Percentiles rank a stretch among this genome's conserved stretches.
Conservation (phyloP, 2,888 invertebrate species). For the Ceriagrion tenellum region DNA sequence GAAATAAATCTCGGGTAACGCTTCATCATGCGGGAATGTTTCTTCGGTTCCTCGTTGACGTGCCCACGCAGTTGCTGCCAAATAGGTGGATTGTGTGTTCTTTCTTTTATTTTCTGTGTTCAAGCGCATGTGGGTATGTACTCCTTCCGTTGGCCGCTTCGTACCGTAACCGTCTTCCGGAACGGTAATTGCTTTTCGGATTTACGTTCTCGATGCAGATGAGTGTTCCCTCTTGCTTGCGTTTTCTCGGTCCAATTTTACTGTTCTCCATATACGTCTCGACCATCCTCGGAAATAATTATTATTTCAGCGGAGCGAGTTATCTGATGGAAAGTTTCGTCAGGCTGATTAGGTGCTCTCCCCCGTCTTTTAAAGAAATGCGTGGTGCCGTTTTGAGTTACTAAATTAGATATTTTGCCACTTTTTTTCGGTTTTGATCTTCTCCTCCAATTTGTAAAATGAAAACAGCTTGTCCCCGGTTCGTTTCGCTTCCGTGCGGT, state of each 20-base stretch:
- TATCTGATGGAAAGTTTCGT: neutral
- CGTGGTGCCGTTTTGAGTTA: neutral
- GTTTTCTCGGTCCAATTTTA: neutral
- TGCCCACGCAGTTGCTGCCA: constrained; percentile 4
- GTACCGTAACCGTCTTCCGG: neutral
- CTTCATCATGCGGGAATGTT: constrained; percentile 11
- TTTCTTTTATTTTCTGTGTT: neutral
- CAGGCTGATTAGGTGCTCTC: neutral
- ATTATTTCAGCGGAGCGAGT: neutral
- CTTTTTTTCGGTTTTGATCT: neutral
- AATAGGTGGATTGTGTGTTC: neutral
- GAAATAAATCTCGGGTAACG: neutral
- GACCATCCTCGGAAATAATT: neutral
- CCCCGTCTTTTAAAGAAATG: neutral
- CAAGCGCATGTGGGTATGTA: neutral
- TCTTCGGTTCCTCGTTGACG: neutral
- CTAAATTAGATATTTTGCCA: neutral
- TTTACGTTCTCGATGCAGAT: neutral
- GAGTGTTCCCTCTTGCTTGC: neutral
- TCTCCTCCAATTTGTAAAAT: neutral
- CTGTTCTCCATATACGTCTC: neutral
- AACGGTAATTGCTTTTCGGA: constrained; percentile 5
- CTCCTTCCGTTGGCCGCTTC: neutral
- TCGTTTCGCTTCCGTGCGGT: neutral
- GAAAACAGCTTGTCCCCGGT: neutral